These are phyloP conservation scores for Drosophila histrio DNA, from an alignment of 2,888 invertebrate genomes.

Conservation along the genomic window DNA sequence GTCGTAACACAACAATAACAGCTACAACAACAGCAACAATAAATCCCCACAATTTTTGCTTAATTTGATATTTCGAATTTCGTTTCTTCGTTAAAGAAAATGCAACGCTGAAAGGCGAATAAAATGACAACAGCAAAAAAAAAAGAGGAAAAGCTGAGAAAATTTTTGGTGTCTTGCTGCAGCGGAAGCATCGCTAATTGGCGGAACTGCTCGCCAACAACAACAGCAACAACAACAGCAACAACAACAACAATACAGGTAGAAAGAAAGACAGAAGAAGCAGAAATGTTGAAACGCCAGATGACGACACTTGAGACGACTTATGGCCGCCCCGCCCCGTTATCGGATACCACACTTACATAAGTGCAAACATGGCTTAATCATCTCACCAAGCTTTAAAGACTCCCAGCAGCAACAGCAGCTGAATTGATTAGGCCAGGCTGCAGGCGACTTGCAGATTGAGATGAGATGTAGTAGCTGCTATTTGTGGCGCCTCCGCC, in stretches of 20 bases:
- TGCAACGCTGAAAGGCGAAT: slow-evolving; percentile 34
- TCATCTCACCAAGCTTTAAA: slow-evolving; percentile 48
- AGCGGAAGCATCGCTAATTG: slow-evolving; percentile 78
- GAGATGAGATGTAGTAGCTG: slow-evolving; percentile 22
- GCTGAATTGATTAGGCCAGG: slow-evolving; percentile 69
- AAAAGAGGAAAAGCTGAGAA: slow-evolving; percentile 65
- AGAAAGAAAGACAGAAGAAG: slow-evolving; percentile 15
- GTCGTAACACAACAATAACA: slow-evolving; percentile 23
- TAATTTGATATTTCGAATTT: slow-evolving; percentile 32
- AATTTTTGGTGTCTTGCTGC: slow-evolving; percentile 52
- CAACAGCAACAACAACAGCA: slow-evolving; percentile 40
- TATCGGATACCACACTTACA: slow-evolving; percentile 67
- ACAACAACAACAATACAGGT: slow-evolving; percentile 27
- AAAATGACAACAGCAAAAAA: slow-evolving; percentile 30
- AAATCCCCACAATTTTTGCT: slow-evolving; percentile 29
- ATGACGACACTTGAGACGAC: slow-evolving; percentile 73
- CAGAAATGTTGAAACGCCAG: slow-evolving; percentile 68
- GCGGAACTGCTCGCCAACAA: slow-evolving; percentile 68
- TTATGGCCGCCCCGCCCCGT: slow-evolving; percentile 69
- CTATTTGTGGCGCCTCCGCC: slow-evolving; percentile 12
- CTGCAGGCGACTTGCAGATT: slow-evolving; percentile 3
- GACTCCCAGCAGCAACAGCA: slow-evolving; percentile 31
- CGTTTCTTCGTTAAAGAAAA: slow-evolving; percentile 27
- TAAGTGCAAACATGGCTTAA: slow-evolving; percentile 79
- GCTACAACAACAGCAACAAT: not conserved